A percentile compares a stretch with the other conserved stretches of the same genome.
These are phyloP conservation scores for Guaruba guarouba DNA, from an alignment of 2,113 vertebrate species.

Conservation along the genomic window DNA sequence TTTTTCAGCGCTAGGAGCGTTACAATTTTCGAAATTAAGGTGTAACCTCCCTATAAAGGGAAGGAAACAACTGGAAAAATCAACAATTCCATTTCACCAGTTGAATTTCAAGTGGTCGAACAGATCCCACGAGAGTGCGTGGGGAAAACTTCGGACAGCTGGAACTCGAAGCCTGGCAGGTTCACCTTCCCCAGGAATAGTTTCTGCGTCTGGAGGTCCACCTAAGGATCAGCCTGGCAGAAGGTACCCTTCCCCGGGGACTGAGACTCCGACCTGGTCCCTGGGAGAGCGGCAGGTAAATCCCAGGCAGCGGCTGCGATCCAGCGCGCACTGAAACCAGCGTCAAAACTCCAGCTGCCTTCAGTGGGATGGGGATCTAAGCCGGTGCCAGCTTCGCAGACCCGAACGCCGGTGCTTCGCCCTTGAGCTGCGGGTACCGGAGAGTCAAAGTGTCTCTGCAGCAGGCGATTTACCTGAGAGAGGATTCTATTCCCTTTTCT, in stretches of 20 bases:
- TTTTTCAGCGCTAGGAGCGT: neutral
- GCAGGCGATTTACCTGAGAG: too few species aligned
- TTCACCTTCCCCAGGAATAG: neutral
- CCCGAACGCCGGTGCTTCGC: neutral
- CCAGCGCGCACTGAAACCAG: neutral
- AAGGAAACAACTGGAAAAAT: neutral
- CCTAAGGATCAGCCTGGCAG: neutral
- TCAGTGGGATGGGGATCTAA: neutral
- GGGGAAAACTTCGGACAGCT: neutral
- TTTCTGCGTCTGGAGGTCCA: neutral
- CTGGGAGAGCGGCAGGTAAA: neutral
- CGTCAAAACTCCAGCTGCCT: neutral
- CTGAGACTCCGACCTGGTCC: rapidly evolving
- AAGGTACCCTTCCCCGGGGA: neutral
- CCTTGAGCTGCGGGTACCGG: neutral
- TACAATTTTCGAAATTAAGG: neutral
- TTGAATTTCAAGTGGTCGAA: neutral
- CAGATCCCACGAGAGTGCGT: rapidly evolving
- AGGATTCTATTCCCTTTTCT: neutral
- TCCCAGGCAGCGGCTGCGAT: neutral
- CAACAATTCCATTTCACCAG: neutral
- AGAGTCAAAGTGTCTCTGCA: neutral
- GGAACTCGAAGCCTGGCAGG: rapidly evolving
- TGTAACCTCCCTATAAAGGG: neutral
- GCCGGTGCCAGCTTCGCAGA: neutral